Base-by-base conservation (phyloP, 2,797 vertebrate genomes). In the Anguilla megastoma region DNA sequence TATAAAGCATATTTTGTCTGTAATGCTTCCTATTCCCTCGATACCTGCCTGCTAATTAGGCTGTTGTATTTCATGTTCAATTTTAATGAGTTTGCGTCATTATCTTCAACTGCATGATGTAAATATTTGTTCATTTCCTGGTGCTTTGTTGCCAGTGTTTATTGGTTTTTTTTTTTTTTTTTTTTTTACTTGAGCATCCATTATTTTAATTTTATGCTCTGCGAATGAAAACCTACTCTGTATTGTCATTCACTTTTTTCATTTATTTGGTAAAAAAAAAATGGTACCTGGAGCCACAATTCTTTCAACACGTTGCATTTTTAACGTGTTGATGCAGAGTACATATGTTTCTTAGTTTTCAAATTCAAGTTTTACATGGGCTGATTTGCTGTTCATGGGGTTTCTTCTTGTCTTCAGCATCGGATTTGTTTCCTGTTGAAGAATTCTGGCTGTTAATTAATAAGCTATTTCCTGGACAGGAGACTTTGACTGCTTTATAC, bases 1-100 rank as follows among this genome's bases (percentile, higher is more conserved):
- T 48, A 45, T 71, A 74, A 41, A 21, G 83, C 60, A 86, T 58
- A 82, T 33, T 90, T 84, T 56, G 82, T 71, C 88, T 91, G 88
- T 88, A 89, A 84, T 89, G 90, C 90, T 85, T 18, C 41, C 63
- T 80, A 86, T 89, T 86, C 86, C 89, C 84, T 36, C 52, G 90
- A 82, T 87, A 90, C 74, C 85, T 84, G 69, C 88, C 58, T 89
- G 87, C 85, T 90, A 91, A 91, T 90, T 90, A 90, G 83, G 52
- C 60, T 86, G 84, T 87, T 84, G 27, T 82, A 74, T 85, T 84
- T 27, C 83, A 88, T 86, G 85, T 90, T 74, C 79, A 60, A 69
- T 18, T 27, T 88, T 90, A 91, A 89, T 88, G 85, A 86, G 58
- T 89, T 89, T 56, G 82, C 66, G 33, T 88, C 84, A 63, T 76